phyloP scores from a whole-genome alignment of 2,113 vertebrate species.

The Chascanopsetta lugubris region DNA sequence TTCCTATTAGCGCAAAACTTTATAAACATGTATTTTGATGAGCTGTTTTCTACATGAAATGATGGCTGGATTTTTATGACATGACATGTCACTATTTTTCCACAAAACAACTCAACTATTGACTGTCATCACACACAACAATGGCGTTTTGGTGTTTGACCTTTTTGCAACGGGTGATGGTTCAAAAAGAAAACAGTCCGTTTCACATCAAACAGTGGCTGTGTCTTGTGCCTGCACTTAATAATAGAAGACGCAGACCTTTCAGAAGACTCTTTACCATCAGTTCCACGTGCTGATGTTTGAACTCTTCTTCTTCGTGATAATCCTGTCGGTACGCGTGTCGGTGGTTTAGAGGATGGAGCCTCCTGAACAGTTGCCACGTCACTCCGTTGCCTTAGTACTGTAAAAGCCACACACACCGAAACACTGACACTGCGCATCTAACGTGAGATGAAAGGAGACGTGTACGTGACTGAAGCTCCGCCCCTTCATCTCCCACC shows the following conservation, averaged over 20 bases:
- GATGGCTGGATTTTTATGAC: conserved; percentile 40
- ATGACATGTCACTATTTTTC: no score
- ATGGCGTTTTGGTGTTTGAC: conserved; percentile 11
- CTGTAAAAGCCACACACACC: conserved; percentile 31
- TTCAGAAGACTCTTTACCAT: not conserved
- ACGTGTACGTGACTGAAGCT: conserved; percentile 18
- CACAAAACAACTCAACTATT: no score
- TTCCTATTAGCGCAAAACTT: conserved; percentile 55
- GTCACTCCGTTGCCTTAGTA: conserved; percentile 53
- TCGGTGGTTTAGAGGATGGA: not conserved
- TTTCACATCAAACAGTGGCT: not conserved
- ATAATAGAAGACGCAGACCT: conserved; percentile 10
- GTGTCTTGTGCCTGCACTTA: conserved; percentile 28
- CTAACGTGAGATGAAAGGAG: conserved; percentile 4
- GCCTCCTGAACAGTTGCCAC: conserved; percentile 35
- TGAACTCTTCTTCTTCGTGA: not conserved
- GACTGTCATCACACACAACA: no score
- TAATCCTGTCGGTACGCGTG: conserved; percentile 33
- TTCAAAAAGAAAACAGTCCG: conserved; percentile 33
- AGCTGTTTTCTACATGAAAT: conserved; percentile 50
- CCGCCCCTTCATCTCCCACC: conserved; percentile 4
- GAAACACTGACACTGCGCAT: conserved; percentile 5
- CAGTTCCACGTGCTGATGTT: conserved; percentile 20
- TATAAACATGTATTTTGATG: conserved; percentile 53
- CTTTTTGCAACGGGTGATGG: no score